Percentiles rank a stretch among this genome's conserved stretches.
These are phyloP conservation scores for Coturnix japonica DNA, from an alignment of 2,113 vertebrate species.

Conservation along the genomic window DNA sequence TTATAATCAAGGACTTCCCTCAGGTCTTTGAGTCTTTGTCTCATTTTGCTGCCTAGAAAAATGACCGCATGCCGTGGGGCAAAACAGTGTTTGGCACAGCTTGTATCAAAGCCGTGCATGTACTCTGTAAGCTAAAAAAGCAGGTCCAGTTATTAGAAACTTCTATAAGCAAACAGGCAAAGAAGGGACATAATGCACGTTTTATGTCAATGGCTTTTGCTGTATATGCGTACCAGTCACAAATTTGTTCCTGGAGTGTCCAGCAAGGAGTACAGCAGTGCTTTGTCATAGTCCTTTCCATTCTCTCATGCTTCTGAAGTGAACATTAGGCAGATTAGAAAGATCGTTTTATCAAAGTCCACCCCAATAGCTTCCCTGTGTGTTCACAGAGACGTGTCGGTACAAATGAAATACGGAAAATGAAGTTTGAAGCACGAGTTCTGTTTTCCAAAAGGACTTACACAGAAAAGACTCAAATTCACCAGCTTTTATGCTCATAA, in stretches of 20 bases:
- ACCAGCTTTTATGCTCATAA: background rate
- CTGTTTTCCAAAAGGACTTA: background rate
- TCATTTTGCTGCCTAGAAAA: background rate
- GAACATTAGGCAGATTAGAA: background rate
- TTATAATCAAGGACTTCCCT: background rate
- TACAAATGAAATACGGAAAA: background rate
- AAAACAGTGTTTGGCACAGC: background rate
- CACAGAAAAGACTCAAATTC: accelerated
- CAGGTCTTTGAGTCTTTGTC: too few relatives aligned
- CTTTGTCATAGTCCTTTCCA: background rate
- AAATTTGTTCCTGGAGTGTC: background rate
- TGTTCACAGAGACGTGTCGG: background rate
- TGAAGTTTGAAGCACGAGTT: background rate
- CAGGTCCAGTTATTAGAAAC: background rate
- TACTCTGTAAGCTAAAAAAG: background rate
- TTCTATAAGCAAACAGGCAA: background rate
- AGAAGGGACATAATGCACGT: too few relatives aligned
- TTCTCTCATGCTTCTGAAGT: background rate
- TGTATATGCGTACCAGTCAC: accelerated
- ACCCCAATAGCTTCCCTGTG: background rate
- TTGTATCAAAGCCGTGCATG: background rate
- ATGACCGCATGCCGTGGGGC: background rate
- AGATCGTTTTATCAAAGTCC: background rate
- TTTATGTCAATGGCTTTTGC: background rate
- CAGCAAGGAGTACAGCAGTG: background rate